Percentiles rank a stretch among this genome's conserved stretches.
Conservation (phyloP, 1,140 invertebrate species). For the Brachionus asplanchnoidis region DNA sequence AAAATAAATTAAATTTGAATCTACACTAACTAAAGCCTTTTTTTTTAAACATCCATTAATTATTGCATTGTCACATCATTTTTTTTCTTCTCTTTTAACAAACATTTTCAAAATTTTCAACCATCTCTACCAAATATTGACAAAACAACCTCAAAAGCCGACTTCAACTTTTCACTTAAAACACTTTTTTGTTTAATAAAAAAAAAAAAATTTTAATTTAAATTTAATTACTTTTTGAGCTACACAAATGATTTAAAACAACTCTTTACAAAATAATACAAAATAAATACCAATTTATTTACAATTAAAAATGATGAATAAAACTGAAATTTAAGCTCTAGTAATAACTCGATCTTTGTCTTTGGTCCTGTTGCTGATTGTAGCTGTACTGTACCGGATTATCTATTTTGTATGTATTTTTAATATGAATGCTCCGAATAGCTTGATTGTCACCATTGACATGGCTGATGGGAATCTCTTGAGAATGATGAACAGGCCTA, state of each 20-base stretch:
- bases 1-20: background rate
- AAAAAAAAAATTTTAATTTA: background rate
- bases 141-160: background rate
- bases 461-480: background rate
- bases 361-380: background rate
- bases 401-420: background rate
- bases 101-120: background rate
- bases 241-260: background rate
- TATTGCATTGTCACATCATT: background rate
- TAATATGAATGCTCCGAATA: background rate
- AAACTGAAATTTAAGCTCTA: background rate
- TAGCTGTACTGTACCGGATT: conserved; percentile 20
- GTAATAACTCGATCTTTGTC: background rate
- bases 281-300: background rate
- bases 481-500: background rate
- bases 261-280: background rate
- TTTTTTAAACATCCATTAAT: background rate
- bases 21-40: background rate
- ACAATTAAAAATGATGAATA: background rate
- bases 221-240: background rate
- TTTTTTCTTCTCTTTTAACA: background rate
- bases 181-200: too few relatives aligned
- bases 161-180: too few relatives aligned
- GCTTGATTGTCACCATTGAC: background rate
- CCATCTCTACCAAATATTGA: background rate